These are phyloP conservation scores for Anoplopoma fimbria DNA, from an alignment of 2,113 vertebrate species.

Conservation along the genomic window DNA sequence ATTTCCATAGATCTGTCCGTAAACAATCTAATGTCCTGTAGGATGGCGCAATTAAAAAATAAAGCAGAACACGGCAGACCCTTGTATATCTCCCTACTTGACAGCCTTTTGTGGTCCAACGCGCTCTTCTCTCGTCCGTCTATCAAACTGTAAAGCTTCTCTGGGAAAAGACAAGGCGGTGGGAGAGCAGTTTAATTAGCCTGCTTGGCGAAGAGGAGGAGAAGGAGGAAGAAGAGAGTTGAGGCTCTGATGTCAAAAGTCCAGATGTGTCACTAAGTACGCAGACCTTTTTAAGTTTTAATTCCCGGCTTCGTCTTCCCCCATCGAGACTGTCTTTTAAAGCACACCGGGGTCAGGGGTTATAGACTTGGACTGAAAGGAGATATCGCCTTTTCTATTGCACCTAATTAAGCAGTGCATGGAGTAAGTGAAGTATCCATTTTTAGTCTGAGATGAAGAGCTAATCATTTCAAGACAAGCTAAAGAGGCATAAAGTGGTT, in stretches of 20 bases:
- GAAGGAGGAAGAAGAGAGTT: conserved; percentile 28
- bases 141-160: conserved; percentile 54
- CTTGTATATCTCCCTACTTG: conserved; percentile 17
- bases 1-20: conserved; percentile 25
- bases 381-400: conserved; percentile 1
- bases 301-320: conserved; percentile 21
- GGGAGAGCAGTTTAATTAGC: conserved; percentile 66
- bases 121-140: conserved; percentile 31
- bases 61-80: conserved; percentile 3
- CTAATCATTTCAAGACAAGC: neutral
- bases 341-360: neutral
- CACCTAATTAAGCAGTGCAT: conserved; percentile 15
- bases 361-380: neutral
- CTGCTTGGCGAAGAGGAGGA: conserved; percentile 21
- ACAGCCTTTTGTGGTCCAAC: conserved; percentile 59
- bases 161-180: conserved; percentile 22
- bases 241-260: conserved; percentile 49
- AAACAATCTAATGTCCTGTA: conserved; percentile 15
- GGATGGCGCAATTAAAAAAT: conserved; percentile 53
- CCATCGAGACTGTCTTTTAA: neutral
- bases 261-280: conserved; percentile 45
- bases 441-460: conserved; percentile 25
- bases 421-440: neutral
- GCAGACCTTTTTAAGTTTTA: conserved; percentile 41
- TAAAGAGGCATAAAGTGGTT: conserved; percentile 4